Percentiles rank a stretch among this genome's conserved stretches.
These are phyloP conservation scores for Semnornis frantzii DNA, from an alignment of 2,113 vertebrate genomes.

Conservation along the genomic window DNA sequence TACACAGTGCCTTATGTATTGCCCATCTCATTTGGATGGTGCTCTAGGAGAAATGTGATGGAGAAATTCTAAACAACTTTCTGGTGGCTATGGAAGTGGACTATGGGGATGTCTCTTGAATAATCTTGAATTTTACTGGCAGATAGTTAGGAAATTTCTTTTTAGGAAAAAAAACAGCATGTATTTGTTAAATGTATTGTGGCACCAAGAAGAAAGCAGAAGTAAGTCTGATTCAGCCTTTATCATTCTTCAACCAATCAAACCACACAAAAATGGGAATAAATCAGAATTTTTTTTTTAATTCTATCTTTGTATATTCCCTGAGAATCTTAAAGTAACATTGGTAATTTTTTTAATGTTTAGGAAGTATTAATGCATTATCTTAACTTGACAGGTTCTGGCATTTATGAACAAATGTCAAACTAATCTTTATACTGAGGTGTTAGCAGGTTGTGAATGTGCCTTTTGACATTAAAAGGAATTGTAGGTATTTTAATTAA, in stretches of 20 bases:
- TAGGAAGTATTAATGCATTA: background rate
- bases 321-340: background rate
- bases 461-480: background rate
- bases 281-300: background rate
- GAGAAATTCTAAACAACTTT: background rate
- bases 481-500: background rate
- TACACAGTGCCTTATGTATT: background rate
- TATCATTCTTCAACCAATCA: background rate
- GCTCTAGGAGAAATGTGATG: background rate
- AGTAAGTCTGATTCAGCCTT: background rate
- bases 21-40: background rate
- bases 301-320: background rate
- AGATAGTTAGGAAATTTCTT: background rate
- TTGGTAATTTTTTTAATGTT: background rate
- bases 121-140: background rate
- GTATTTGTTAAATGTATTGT: background rate
- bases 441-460: background rate
- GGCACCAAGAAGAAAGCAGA: background rate
- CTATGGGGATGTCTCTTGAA: background rate
- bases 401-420: constrained; percentile 12
- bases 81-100: background rate
- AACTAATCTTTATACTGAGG: background rate
- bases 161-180: background rate
- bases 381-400: constrained; percentile 11
- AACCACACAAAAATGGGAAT: background rate